A percentile compares a stretch with the other conserved stretches of the same genome.
Evolutionary conservation across 2,888 invertebrate species (phyloP).

Genomic region (Xestia xanthographa): DNA sequence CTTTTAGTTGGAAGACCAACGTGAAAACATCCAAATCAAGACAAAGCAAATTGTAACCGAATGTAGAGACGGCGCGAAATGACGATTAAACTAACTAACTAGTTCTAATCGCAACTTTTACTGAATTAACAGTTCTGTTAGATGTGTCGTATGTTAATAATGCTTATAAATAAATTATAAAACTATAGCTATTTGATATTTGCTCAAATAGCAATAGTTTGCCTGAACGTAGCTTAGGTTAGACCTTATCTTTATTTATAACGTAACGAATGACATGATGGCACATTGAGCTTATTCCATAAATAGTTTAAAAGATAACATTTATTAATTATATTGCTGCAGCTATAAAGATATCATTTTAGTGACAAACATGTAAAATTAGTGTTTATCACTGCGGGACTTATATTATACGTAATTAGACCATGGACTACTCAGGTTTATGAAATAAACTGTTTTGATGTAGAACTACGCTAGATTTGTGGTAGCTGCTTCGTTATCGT

Average conservation of each 20-base stretch:
- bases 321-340: not conserved
- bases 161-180: constrained; percentile 4
- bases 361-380: not conserved
- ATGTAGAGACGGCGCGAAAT: constrained; percentile 37
- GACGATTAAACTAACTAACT: constrained; percentile 6
- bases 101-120: constrained; percentile 7
- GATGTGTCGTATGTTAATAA: constrained; percentile 4
- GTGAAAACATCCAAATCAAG: constrained; percentile 12
- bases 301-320: constrained; percentile 37
- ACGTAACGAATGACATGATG: constrained; percentile 23
- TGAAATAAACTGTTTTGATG: constrained; percentile 15
- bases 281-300: constrained; percentile 35
- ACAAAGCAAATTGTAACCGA: constrained; percentile 20
- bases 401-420: constrained; percentile 30
- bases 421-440: not conserved
- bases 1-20: constrained; percentile 4
- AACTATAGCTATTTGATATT: constrained; percentile 2
- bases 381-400: not conserved
- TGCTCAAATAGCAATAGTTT: constrained; percentile 15
- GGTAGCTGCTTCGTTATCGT: constrained; percentile 2
- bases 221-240: constrained; percentile 2
- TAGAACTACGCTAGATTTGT: not conserved
- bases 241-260: constrained; percentile 21
- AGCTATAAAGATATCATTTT: constrained; percentile 26
- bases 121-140: constrained; percentile 1